phyloP scores from a whole-genome alignment of 92 coral and sea anemone genomes.

The Porites rus region DNA sequence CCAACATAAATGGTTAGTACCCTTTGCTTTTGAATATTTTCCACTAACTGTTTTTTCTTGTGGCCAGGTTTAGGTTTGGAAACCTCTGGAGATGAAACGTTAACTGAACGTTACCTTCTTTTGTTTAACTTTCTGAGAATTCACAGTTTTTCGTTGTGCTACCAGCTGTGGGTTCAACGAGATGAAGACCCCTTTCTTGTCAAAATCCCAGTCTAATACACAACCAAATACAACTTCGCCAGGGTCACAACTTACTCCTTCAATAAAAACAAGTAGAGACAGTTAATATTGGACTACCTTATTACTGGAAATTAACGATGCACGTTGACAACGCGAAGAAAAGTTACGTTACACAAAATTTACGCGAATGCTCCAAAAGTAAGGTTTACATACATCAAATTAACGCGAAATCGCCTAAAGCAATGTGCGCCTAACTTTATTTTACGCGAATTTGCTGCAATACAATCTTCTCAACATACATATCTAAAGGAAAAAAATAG shows the following conservation, averaged over 20 bases:
- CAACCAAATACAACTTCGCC: conserved; percentile 82
- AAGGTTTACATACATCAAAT: neutral
- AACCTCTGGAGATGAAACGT: neutral
- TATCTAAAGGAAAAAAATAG: too few relatives aligned
- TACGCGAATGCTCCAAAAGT: too few relatives aligned
- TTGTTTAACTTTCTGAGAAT: conserved; percentile 41
- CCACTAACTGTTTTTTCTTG: neutral
- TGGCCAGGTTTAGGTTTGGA: neutral
- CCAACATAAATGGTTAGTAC: neutral
- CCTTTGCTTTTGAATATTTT: too few relatives aligned
- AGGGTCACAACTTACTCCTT: conserved; percentile 80
- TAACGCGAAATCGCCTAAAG: neutral
- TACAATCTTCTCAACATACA: too few relatives aligned
- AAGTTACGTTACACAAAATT: too few relatives aligned
- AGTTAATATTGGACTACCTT: too few relatives aligned
- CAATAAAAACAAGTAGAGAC: neutral
- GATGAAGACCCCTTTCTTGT: conserved; percentile 59
- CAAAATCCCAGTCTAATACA: conserved; percentile 82
- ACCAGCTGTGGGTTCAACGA: conserved; percentile 77
- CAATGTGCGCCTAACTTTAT: too few relatives aligned
- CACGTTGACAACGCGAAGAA: too few relatives aligned
- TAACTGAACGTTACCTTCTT: conserved; percentile 60
- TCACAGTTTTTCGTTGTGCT: conserved; percentile 54
- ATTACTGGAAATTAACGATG: too few relatives aligned
- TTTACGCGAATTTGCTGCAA: too few relatives aligned